These are phyloP conservation scores for Pantherophis guttatus DNA, from an alignment of 2,113 vertebrate species.

Conservation along the genomic window DNA sequence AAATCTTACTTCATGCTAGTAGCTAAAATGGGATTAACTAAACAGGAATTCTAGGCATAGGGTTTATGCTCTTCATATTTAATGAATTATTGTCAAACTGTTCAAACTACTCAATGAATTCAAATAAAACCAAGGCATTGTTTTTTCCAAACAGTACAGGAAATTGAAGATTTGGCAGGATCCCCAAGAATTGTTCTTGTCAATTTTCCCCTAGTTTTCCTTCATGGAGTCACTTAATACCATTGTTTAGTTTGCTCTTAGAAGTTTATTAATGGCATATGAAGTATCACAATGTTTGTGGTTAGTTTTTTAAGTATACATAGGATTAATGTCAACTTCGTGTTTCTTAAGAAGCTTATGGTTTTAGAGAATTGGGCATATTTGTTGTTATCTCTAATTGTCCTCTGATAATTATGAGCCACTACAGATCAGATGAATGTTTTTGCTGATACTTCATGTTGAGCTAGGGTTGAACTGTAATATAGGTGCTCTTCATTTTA, in stretches of 20 bases:
- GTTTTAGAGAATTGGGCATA: background rate
- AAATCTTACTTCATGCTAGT: background rate
- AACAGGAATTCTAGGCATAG: background rate
- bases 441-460: background rate
- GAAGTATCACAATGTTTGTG: background rate
- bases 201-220: background rate
- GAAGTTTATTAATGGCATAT: background rate
- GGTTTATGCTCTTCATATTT: background rate
- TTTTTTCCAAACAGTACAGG: background rate
- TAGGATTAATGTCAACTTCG: background rate
- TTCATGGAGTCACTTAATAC: background rate
- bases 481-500: no score
- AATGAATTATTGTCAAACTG: background rate
- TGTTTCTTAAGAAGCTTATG: background rate
- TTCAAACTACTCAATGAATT: background rate
- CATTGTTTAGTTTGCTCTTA: background rate
- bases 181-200: background rate
- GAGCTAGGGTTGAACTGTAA: background rate
- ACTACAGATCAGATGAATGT: background rate
- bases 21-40: background rate
- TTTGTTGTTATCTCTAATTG: background rate
- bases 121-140: background rate
- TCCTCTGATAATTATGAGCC: background rate
- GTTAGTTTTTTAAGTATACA: background rate
- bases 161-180: background rate